phyloP scores from a whole-genome alignment of 2,888 invertebrate species.

The Tetanocera ferruginea region DNA sequence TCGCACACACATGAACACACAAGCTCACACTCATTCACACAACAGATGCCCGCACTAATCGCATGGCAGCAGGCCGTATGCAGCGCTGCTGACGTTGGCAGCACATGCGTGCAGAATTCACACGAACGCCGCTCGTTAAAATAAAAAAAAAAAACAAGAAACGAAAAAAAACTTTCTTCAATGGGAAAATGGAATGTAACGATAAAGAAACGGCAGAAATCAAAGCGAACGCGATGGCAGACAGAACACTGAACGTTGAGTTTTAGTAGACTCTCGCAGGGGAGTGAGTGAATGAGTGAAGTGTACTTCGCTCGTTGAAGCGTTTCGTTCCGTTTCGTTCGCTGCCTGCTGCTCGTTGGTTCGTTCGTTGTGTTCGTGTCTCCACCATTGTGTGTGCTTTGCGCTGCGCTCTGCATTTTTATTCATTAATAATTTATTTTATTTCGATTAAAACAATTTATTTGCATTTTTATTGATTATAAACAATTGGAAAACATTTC shows the following conservation, averaged over 20 bases:
- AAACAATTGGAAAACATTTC: slow-evolving; percentile 53
- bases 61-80: slow-evolving; percentile 56
- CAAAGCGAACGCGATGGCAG: not conserved
- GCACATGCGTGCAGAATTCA: slow-evolving; percentile 44
- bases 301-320: not conserved
- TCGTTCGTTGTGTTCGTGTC: slow-evolving; percentile 49
- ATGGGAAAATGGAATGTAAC: slow-evolving; percentile 44
- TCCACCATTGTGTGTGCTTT: slow-evolving; percentile 46
- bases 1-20: not conserved
- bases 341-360: slow-evolving; percentile 40
- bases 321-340: not conserved
- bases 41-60: slow-evolving; percentile 39
- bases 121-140: slow-evolving; percentile 44
- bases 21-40: slow-evolving; percentile 42
- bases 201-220: slow-evolving; percentile 37
- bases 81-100: slow-evolving; percentile 48
- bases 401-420: slow-evolving; percentile 59
- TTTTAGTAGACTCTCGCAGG: not conserved
- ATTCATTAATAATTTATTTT: slow-evolving; percentile 64
- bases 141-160: slow-evolving; percentile 26
- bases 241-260: slow-evolving; percentile 14
- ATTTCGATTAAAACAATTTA: slow-evolving; percentile 55
- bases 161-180: slow-evolving; percentile 52
- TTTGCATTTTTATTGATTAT: slow-evolving; percentile 53
- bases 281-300: slow-evolving; percentile 8